These are phyloP conservation scores for Sinella curviseta DNA, from an alignment of 1,140 invertebrate species.

Conservation along the genomic window DNA sequence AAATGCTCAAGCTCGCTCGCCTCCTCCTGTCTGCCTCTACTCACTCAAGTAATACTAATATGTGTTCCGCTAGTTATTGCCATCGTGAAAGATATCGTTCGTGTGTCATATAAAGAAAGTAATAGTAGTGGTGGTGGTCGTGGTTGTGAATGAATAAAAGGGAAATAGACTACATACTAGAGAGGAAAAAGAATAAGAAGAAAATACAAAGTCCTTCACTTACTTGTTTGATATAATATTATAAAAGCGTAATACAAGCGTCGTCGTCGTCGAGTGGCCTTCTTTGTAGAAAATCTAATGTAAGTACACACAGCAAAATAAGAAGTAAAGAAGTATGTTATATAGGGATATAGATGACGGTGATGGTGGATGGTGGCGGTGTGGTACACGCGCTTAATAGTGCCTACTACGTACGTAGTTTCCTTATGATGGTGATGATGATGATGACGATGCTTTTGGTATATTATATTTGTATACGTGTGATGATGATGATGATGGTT, in stretches of 20 bases:
- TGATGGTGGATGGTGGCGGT: neutral
- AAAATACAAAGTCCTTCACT: conserved; percentile 12
- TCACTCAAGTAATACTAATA: neutral
- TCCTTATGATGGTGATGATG: conserved; percentile 8
- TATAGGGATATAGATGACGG: neutral
- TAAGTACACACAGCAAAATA: neutral
- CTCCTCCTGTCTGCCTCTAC: neutral
- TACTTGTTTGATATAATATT: conserved; percentile 28
- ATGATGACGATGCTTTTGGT: neutral
- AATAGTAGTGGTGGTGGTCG: conserved; percentile 3
- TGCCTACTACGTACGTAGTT: neutral
- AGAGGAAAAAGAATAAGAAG: neutral
- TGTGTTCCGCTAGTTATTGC: neutral
- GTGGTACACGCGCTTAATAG: neutral
- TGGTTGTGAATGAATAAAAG: conserved; percentile 25
- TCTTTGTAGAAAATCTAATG: conserved; percentile 8
- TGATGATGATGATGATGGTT: neutral
- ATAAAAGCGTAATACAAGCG: conserved; percentile 24
- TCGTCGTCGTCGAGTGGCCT: conserved; percentile 18
- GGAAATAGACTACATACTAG: neutral
- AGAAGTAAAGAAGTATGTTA: neutral
- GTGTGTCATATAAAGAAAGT: conserved; percentile 9
- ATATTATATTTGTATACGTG: conserved; percentile 4
- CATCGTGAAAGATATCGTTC: neutral
- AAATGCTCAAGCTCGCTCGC: neutral